These are phyloP conservation scores for Emmelina monodactyla DNA, from an alignment of 2,888 invertebrate genomes.

Conservation along the genomic window DNA sequence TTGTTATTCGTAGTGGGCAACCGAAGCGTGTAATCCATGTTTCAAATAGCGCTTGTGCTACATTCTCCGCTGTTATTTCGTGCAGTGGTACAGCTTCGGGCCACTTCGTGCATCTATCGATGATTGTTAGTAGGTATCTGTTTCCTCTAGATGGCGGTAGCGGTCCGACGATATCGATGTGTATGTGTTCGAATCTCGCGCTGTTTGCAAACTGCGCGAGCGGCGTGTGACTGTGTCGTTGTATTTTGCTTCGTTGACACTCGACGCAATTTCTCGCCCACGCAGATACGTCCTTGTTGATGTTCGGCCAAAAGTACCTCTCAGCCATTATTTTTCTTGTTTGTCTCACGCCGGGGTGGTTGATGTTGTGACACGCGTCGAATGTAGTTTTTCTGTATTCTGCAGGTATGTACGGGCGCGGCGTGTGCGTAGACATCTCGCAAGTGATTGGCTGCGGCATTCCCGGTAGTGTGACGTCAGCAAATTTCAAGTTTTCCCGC, in stretches of 20 bases:
- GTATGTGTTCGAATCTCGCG: conserved; percentile 12
- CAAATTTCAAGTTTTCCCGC: neutral
- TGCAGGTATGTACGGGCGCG: conserved; percentile 7
- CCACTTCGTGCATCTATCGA: conserved; percentile 13
- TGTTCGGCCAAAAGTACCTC: conserved; percentile 10
- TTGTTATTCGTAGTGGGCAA: conserved; percentile 18
- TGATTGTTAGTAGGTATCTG: conserved; percentile 20
- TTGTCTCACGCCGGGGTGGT: neutral
- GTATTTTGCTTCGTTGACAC: conserved; percentile 6
- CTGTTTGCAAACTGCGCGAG: neutral
- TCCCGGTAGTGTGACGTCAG: conserved; percentile 5
- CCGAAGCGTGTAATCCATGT: conserved; percentile 8
- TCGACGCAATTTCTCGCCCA: conserved; percentile 7
- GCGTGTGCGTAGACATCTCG: conserved; percentile 3
- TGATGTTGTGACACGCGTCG: conserved; percentile 11
- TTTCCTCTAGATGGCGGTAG: conserved; percentile 16
- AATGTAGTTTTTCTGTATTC: conserved; percentile 10
- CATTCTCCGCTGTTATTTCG: conserved; percentile 7
- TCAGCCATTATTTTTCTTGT: conserved; percentile 9
- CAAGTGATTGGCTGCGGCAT: conserved; percentile 7
- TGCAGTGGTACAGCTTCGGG: conserved; percentile 10
- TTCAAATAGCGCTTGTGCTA: conserved; percentile 2
- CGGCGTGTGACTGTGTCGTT: conserved; percentile 5
- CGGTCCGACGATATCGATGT: conserved; percentile 14
- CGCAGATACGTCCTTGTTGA: conserved; percentile 7